phyloP scores from a whole-genome alignment of 1,140 invertebrate genomes.

The Ips nitidus region DNA sequence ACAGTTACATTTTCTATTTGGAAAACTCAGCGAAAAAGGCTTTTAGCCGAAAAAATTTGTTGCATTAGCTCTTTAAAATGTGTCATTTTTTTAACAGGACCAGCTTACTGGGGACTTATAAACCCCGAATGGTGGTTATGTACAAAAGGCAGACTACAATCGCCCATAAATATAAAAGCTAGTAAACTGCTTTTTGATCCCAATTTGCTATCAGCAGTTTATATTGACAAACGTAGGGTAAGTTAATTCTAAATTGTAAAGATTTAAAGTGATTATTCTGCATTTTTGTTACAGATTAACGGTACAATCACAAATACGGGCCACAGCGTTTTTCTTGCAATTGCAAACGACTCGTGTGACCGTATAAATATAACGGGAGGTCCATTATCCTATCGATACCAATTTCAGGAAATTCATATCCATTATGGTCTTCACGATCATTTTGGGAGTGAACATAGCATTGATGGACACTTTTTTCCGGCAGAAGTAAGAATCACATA shows the following conservation, averaged over 20 bases:
- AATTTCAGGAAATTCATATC: conserved; percentile 88
- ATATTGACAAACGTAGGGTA: conserved; percentile 88
- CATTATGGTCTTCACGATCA: conserved; percentile 85
- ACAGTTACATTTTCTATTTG: conserved; percentile 37
- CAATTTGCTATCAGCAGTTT: conserved; percentile 73
- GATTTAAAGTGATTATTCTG: background rate
- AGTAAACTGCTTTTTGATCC: conserved; percentile 91
- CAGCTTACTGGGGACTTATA: conserved; percentile 94
- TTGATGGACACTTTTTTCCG: conserved; percentile 88
- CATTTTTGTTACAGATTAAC: conserved; percentile 64
- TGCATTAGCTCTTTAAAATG: background rate
- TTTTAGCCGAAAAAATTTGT: background rate
- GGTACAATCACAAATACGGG: conserved; percentile 89
- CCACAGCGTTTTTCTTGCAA: conserved; percentile 89
- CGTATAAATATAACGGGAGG: conserved; percentile 91
- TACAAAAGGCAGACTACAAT: conserved; percentile 90
- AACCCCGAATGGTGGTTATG: conserved; percentile 97
- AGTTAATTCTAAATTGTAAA: conserved; percentile 44
- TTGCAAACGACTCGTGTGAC: conserved; percentile 75
- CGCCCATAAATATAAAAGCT: conserved; percentile 94
- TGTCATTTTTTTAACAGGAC: conserved; percentile 63
- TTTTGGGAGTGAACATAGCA: conserved; percentile 86
- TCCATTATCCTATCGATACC: conserved; percentile 92
- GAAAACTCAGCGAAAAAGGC: conserved; percentile 35
- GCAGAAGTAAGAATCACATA: conserved; percentile 75